Percentiles rank a stretch among this genome's conserved stretches.
These are phyloP conservation scores for Cataglyphis livida DNA, from an alignment of 2,888 invertebrate species.

Conservation along the genomic window DNA sequence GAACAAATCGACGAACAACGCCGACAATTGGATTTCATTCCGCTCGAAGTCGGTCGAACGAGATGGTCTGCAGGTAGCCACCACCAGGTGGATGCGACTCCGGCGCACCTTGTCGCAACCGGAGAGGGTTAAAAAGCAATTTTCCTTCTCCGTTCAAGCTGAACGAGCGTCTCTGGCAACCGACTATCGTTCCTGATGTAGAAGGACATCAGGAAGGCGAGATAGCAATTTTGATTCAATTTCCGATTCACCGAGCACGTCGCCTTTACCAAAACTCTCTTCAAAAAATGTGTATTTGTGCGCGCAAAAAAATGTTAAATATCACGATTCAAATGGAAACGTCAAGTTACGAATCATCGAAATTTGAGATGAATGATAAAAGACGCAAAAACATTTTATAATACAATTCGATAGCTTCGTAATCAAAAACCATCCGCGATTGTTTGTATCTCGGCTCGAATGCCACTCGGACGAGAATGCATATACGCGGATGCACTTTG, in stretches of 20 bases:
- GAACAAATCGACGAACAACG: conserved; percentile 53
- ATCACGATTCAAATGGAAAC: conserved; percentile 17
- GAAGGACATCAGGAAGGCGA: conserved; percentile 49
- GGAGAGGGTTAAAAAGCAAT: conserved; percentile 70
- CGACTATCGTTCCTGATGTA: conserved; percentile 53
- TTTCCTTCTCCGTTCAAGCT: conserved; percentile 59
- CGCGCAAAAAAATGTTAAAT: conserved; percentile 73
- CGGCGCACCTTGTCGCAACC: conserved; percentile 57
- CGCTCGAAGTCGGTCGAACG: conserved; percentile 47
- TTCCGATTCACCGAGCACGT: conserved; percentile 65
- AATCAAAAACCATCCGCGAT: neutral
- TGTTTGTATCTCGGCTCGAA: conserved; percentile 4
- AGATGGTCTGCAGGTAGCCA: conserved; percentile 28
- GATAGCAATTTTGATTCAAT: conserved; percentile 77
- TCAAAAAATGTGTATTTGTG: conserved; percentile 46
- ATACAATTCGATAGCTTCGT: neutral
- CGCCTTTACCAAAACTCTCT: conserved; percentile 55
- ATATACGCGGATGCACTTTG: conserved; percentile 17
- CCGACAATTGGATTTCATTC: conserved; percentile 67
- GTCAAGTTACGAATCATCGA: neutral
- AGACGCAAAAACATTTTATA: neutral
- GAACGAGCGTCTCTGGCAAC: conserved; percentile 61
- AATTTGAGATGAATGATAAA: neutral
- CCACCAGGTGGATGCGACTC: conserved; percentile 47
- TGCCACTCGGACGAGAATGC: neutral